phyloP scores from a whole-genome alignment of 2,113 vertebrate genomes.

The Hemichromis elongatus region DNA sequence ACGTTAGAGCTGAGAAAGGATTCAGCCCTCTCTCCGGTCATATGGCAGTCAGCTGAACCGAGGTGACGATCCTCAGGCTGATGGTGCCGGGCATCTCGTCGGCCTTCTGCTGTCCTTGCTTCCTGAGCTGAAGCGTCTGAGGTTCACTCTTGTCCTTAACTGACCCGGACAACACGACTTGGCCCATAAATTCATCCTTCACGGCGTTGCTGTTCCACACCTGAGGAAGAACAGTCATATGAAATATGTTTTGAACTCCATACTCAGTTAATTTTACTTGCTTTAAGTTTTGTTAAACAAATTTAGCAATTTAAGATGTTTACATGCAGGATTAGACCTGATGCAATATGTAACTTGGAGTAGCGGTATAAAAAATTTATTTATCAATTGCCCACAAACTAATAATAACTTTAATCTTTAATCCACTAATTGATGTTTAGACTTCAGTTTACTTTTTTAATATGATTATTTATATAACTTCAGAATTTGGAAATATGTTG shows the following conservation, averaged over 20 bases:
- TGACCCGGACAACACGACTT: constrained; percentile 78
- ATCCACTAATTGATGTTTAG: too few species aligned
- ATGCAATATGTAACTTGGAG: neutral
- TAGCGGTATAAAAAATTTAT: neutral
- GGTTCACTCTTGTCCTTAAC: constrained; percentile 63
- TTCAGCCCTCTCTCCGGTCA: constrained; percentile 57
- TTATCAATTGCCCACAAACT: too few species aligned
- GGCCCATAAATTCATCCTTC: constrained; percentile 84
- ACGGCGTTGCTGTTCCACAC: constrained; percentile 84
- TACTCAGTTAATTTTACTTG: too few species aligned
- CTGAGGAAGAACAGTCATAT: constrained; percentile 58
- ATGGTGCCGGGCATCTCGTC: constrained; percentile 82
- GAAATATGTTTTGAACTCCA: too few species aligned
- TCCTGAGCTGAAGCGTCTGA: constrained; percentile 79
- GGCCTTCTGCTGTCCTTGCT: constrained; percentile 61
- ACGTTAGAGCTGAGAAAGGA: neutral
- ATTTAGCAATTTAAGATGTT: neutral
- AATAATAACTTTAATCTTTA: too few species aligned
- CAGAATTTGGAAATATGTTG: too few species aligned
- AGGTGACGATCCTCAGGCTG: constrained; percentile 76
- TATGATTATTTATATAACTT: too few species aligned
- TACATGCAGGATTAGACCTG: neutral
- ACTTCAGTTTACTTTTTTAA: too few species aligned
- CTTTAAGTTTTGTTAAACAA: too few species aligned
- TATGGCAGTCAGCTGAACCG: constrained; percentile 80